Evolutionary conservation across 2,797 vertebrate species (phyloP), one percentile per base, ranked within the genome.

Genomic region (Chloroceryle amazona): DNA sequence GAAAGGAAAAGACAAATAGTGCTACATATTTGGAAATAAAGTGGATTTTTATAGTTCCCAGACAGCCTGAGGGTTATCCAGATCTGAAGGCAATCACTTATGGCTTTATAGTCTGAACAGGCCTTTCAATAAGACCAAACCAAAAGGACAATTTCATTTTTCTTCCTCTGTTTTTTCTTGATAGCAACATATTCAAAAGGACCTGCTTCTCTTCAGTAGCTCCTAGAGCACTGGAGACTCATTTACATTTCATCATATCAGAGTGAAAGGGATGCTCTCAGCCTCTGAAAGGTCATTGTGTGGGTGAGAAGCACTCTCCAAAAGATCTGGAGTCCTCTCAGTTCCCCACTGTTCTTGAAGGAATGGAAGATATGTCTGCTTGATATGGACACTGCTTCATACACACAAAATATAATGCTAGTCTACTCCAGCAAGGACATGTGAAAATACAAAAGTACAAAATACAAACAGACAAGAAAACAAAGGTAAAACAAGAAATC

Each of bases 301-400:
- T 39, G 28, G 29, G 46, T 28, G 22, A 70, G 42, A 57, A 52
- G 13, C 33, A 25, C 46, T 61, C 25, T 25, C 47, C 29, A 41
- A 60, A 52, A 12, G 33, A 54, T 60, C 33, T 26, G 7, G 33
- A 67, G 20, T 31, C 16, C 23, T 61, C 23, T 54, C 39, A 39
- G 20, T 33, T 67, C 46, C 33, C 13, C 13, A 10, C 4, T 31
- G 10, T 46, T 61, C 25, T 29, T 52, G 39, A 2, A 25, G 21
- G 4, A 3, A 46, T 10, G 9, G 29, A 13, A 67, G 29, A 68
- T 0, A 0, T 25, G 22, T 66, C 47, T 61, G 13, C 25, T 81
- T 47, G 33, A 20, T 2, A 2, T 68, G 29, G 25, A 35, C 12
- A 28, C 29, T 22, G 11, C 33, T 54, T 75, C 9, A 26, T 58